Conservation (phyloP, 2,113 vertebrate genomes). For the Oreocharis arfaki region DNA sequence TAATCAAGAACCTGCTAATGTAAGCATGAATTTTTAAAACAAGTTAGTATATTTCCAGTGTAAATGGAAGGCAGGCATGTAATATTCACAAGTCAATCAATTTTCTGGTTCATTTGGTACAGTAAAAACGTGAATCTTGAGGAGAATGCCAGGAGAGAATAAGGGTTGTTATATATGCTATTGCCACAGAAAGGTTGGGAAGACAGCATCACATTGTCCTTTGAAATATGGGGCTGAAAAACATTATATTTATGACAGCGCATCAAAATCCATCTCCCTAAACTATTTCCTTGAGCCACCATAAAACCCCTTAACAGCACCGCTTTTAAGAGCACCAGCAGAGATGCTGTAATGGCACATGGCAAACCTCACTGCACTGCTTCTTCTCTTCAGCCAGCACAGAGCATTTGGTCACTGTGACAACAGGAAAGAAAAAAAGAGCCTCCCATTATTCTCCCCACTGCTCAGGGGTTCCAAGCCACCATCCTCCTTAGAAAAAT, state of each 20-base stretch:
- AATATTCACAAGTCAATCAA: conserved; percentile 7
- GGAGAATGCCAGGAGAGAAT: neutral
- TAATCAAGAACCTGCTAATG: neutral
- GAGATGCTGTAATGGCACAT: conserved; percentile 3
- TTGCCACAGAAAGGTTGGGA: neutral
- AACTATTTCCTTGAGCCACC: neutral
- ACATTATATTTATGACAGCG: neutral
- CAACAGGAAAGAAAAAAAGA: neutral
- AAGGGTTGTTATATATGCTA: neutral
- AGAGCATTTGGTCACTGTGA: neutral
- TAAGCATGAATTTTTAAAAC: neutral
- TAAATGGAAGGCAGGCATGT: neutral
- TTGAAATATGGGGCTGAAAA: neutral
- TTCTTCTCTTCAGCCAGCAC: neutral
- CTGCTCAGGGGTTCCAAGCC: neutral
- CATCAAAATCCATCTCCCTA: conserved; percentile 41
- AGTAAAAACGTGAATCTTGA: neutral
- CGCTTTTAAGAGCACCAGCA: conserved; percentile 28
- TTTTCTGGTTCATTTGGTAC: conserved; percentile 22
- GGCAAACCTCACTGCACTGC: neutral
- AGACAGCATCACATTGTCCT: neutral
- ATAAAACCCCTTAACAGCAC: neutral
- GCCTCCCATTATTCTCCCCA: neutral
- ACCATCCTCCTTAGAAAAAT: neutral
- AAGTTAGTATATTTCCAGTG: neutral